Evolutionary conservation across 2,888 invertebrate species (phyloP), one percentile per base, ranked within the genome.

Genomic region (Epirrhoe tristata): DNA sequence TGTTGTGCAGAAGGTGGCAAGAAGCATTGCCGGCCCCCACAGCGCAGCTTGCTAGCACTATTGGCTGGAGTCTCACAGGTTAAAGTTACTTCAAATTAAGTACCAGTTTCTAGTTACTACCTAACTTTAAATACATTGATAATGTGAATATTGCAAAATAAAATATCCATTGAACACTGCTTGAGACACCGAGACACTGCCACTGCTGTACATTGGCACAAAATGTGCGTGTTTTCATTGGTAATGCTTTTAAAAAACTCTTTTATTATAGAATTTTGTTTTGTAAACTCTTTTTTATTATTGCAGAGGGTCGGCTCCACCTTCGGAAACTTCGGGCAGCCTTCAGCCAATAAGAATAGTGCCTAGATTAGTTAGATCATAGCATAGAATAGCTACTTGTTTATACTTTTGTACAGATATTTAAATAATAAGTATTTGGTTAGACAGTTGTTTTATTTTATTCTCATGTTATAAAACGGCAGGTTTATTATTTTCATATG

Each of bases 1-100:
- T 97, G 97, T 82, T 97, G 97, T 71, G 96, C 97, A 74, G 97
- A 97, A 86, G 95, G 95, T 52, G 96, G 96, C 5, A 94, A 94
- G 76, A 95, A 95, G 74, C 94, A 95, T 76, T 97, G 97, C 79
- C 93, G 97, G 54, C 96, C 97, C 6, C 96, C 97, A 39, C 96
- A 95, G 81, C 94, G 95, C 74, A 96, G 96, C 12, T 81, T 97
- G 1, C 86, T 96, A 24, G 94, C 96, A 0, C 82, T 96, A 63
- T 89, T 96, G 58, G 95, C 95, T 53, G 95, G 94, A 52, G 90
- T 95, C 24, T 92, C 94, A 58, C 94, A 94, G 90, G 96, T 95
- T 87, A 69, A 48, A 12, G 24, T 3, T 24, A 24, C 24, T 24
- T 24, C 3, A 3, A 24, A 24, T 24, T 1, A n/a, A n/a, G n/a